Evolutionary conservation across 2,888 invertebrate species (phyloP), one percentile per base, ranked within the genome.

Genomic region (Microchrysa polita): DNA sequence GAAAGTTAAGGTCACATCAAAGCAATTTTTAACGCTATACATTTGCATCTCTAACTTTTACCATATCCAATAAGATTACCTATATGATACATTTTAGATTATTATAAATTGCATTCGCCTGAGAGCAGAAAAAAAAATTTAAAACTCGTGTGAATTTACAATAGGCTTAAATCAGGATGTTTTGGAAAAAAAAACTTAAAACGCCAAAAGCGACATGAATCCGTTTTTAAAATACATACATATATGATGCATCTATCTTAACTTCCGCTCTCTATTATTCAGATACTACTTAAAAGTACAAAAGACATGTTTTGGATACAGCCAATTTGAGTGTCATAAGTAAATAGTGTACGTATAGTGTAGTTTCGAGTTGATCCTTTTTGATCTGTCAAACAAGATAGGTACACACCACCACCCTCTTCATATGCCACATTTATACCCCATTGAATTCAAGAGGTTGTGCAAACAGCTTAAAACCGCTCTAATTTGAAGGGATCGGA

Each of bases 381-480:
- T 16, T 5, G 20, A 22, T 65, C 20, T 20, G 34, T 10, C 65
- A 65, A 65, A 48, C 18, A 48, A 65, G 48, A 48, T 48, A 65
- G 48, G 65, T 48, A 9, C 42, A n/a, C n/a, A n/a, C n/a, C n/a
- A 65, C 42, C 48, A 65, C 65, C 65, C 65, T 65, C 48, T 65
- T 65, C 48, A 48, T 12, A 65, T 65, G 65, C 34, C 44, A 44
- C 65, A 65, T 65, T 23, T 48, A 48, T 23, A 65, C 65, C 65
- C 65, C 44, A 65, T 65, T 65, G 65, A 48, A 42, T 48, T 65
- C 42, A 22, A 65, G 65, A 65, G 65, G 42, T 65, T 42, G 12
- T 65, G 65, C 48, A 65, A 44, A 65, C 65, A 65, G 65, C 65
- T 65, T 65, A 48, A 20, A 48, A 22, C 44, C 65, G 16, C 16